These are phyloP conservation scores for Drosophila nikananu DNA, from an alignment of 1,140 invertebrate species.

Conservation along the genomic window DNA sequence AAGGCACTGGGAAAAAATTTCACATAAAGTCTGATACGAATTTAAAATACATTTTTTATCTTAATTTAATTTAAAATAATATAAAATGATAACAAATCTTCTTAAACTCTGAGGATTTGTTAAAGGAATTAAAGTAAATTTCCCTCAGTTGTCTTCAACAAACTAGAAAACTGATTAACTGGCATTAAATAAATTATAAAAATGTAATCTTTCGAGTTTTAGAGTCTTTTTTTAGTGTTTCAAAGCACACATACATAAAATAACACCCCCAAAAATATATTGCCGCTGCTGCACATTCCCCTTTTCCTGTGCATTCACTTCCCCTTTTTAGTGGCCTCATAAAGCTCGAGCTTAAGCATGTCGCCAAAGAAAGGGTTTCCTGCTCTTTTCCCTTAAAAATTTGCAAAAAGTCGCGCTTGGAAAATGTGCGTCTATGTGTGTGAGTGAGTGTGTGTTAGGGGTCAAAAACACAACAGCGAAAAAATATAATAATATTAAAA, in stretches of 20 bases:
- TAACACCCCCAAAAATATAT: slow-evolving; percentile 65
- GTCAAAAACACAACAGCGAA: slow-evolving; percentile 37
- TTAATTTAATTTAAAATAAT: neutral
- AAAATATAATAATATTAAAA: slow-evolving; percentile 34
- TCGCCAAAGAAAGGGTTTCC: slow-evolving; percentile 74
- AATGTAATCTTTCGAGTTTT: neutral
- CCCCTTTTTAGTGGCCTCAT: slow-evolving; percentile 70
- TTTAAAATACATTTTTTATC: neutral
- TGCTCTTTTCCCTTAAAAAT: slow-evolving; percentile 64
- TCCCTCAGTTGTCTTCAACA: neutral
- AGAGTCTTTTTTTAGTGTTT: neutral
- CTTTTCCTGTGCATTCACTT: slow-evolving; percentile 33
- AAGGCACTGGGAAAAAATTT: slow-evolving; percentile 13
- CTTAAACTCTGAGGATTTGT: neutral
- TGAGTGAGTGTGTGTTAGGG: slow-evolving; percentile 7
- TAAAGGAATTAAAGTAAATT: neutral
- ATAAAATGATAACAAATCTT: neutral
- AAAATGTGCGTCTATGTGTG: slow-evolving; percentile 60
- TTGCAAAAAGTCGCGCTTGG: slow-evolving; percentile 62
- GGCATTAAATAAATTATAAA: neutral
- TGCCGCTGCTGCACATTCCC: slow-evolving; percentile 23
- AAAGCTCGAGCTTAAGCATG: slow-evolving; percentile 81
- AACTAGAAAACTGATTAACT: neutral
- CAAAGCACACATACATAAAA: slow-evolving; percentile 31
- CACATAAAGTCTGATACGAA: neutral